Conservation (phyloP, 2,797 vertebrate species). For the Cheirogaleus major region DNA sequence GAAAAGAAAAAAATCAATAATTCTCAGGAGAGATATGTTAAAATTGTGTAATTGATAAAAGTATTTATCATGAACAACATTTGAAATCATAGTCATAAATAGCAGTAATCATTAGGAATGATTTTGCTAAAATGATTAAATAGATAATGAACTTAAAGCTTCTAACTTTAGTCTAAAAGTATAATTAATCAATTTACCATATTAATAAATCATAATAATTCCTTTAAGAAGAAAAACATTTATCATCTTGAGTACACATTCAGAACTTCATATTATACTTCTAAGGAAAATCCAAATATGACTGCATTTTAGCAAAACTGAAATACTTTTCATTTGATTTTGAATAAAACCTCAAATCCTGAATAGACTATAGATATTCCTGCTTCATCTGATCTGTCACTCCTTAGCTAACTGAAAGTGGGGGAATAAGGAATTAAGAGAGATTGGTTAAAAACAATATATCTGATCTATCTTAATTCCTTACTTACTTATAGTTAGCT, state of each 20-base stretch:
- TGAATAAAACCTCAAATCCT: not conserved
- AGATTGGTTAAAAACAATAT: too few species aligned
- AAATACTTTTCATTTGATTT: not conserved
- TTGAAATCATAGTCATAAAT: not conserved
- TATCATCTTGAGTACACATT: not conserved
- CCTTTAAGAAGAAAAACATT: not conserved
- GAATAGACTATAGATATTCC: not conserved
- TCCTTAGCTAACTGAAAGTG: not conserved
- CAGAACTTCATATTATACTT: not conserved
- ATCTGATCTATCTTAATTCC: too few species aligned
- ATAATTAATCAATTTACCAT: not conserved
- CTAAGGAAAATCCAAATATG: not conserved
- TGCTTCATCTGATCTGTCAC: not conserved
- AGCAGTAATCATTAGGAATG: not conserved
- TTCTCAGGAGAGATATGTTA: not conserved
- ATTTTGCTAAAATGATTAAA: not conserved
- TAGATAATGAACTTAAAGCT: not conserved
- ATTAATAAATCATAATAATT: not conserved
- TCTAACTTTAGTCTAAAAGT: not conserved
- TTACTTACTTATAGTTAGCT: not conserved
- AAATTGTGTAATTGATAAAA: not conserved
- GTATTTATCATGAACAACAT: not conserved
- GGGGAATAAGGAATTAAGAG: too few species aligned
- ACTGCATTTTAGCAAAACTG: not conserved
- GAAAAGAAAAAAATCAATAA: not conserved